Evolutionary conservation across 2,888 invertebrate genomes (phyloP), one percentile per base, ranked within the genome.

Genomic region (Dynastes hyllus): DNA sequence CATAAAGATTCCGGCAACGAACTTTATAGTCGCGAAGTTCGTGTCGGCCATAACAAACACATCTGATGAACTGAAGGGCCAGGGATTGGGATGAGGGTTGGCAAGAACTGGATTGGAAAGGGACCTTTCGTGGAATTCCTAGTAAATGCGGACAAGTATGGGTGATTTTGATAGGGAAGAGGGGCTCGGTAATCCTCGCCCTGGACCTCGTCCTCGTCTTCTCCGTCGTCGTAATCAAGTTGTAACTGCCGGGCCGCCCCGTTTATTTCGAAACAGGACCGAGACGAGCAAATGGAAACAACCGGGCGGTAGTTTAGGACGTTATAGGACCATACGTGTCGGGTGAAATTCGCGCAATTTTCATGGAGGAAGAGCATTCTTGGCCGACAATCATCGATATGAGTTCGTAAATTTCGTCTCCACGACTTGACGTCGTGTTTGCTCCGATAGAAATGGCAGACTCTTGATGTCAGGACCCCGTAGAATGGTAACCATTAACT

Each of bases 1-100:
- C 8, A 69, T 69, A 69, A 69, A 69, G 51, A 69, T 69, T 69
- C 69, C 50, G 69, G 50, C 53, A 51, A 51, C 69, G 69, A 51
- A 69, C 51, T 69, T 69, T 69, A 69, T 69, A 51, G 69, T 51
- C 69, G 51, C 55, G 51, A 63, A 69, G 69, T 69, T 29, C 69
- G 69, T 69, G 69, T 51, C 51, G 51, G 2, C 69, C 69, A 69
- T 69, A 69, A 69, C 69, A 69, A 69, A 69, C 50, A 69, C 51
- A 69, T 51, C 69, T 69, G 69, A 69, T 69, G 69, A 69, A 51
- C 69, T 51, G 51, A 51, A 51, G 69, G 66, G 66, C 11, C 40
- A 3, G 16, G 16, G 66, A 29, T 6, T n/a, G 40, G 66, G 9
- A 40, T 22, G 66, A 45, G 66, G 66, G 40, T 22, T 37, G 40